A percentile compares a stretch with the other conserved stretches of the same genome.
Evolutionary conservation across 1,140 invertebrate genomes (phyloP).

Genomic region (Harlomillsia oculata): DNA sequence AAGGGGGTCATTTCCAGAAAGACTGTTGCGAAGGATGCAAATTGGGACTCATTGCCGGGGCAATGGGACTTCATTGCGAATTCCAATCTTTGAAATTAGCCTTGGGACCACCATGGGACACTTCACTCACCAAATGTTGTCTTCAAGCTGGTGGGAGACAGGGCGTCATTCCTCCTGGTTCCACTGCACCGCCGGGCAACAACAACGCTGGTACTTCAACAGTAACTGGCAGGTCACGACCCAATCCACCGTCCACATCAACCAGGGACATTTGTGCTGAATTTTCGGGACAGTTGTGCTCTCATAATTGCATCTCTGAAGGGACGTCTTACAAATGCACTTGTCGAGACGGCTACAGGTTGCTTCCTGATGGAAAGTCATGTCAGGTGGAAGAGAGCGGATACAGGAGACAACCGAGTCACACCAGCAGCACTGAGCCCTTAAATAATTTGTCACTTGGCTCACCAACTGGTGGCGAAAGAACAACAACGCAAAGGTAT

Average conservation of each 20-base stretch:
- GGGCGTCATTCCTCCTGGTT: too few relatives aligned
- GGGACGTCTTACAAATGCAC: constrained; percentile 60
- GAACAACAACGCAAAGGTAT: background rate
- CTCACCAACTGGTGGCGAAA: too few relatives aligned
- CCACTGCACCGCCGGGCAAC: too few relatives aligned
- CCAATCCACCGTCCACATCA: too few relatives aligned
- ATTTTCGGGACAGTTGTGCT: constrained; percentile 56
- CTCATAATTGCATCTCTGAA: constrained; percentile 59
- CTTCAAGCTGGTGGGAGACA: constrained; percentile 38
- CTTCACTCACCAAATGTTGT: constrained; percentile 48
- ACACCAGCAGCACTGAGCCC: background rate
- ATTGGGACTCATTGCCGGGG: constrained; percentile 44
- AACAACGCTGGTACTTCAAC: too few relatives aligned
- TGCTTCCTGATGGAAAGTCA: constrained; percentile 55
- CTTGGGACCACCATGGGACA: constrained; percentile 47
- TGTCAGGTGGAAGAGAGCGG: constrained; percentile 40
- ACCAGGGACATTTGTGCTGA: constrained; percentile 58
- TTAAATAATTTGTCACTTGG: background rate
- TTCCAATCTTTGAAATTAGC: constrained; percentile 41
- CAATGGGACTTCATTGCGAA: constrained; percentile 44
- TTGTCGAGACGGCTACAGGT: constrained; percentile 59
- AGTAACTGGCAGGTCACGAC: too few relatives aligned
- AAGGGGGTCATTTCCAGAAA: constrained; percentile 41
- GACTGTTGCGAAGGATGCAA: constrained; percentile 51
- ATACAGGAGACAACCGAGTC: background rate